Conservation (phyloP, 2,888 invertebrate species). For the Euspilapteryx auroguttella region DNA sequence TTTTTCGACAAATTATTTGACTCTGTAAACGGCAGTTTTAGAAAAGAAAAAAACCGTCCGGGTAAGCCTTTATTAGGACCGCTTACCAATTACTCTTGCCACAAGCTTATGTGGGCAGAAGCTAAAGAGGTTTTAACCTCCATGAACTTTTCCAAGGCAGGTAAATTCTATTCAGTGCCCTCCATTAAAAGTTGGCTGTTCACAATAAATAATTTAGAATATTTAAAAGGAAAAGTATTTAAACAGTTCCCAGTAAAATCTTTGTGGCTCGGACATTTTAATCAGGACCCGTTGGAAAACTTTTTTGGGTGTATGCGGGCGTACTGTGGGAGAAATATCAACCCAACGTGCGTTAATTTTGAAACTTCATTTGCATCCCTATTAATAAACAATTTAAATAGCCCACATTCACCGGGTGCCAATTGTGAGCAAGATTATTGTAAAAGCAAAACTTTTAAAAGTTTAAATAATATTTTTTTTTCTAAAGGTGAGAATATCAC, state of each 20-base stretch:
- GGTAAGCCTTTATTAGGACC: conserved; percentile 1
- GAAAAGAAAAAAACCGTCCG: neutral
- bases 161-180: conserved; percentile 7
- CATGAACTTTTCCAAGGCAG: conserved; percentile 1
- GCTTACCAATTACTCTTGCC: conserved; percentile 1
- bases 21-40: conserved; percentile 1
- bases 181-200: conserved; percentile 13
- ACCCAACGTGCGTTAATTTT: conserved; percentile 1
- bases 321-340: conserved; percentile 5
- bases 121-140: conserved; percentile 1
- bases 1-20: conserved; percentile 5
- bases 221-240: conserved; percentile 10
- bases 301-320: conserved; percentile 14
- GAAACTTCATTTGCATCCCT: conserved; percentile 2
- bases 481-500: too few relatives aligned
- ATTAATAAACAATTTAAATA: conserved; percentile 3
- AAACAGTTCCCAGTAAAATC: conserved; percentile 11
- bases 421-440: conserved; percentile 4
- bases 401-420: neutral
- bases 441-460: too few relatives aligned
- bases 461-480: too few relatives aligned
- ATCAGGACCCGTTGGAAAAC: conserved; percentile 13
- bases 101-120: conserved; percentile 1
- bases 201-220: conserved; percentile 13
- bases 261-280: conserved; percentile 10